Base-by-base conservation (phyloP, 2,888 invertebrate genomes). In the Caenorhabditis uteleia region DNA sequence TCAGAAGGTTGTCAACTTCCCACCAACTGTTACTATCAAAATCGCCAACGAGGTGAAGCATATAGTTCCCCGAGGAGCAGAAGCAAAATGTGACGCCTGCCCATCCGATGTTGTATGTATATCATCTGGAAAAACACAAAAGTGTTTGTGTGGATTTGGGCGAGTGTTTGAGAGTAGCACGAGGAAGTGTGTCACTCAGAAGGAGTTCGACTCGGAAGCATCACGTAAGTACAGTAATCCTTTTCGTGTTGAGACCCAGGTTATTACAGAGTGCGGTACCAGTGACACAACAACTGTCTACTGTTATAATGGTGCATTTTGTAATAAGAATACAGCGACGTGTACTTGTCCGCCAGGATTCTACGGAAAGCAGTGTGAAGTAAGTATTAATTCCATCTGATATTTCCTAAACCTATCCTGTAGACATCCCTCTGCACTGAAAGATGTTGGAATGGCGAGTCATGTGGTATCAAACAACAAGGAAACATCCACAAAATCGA, bases 311-410 rank as follows among this genome's bases (percentile, higher is more conserved):
- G 43, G 51, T 12, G 61, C 61, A 1, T 18, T 8, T 1, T 61
- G 61, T 23, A 33, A 50, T 36, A 18, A 39, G 21, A 1, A 10
- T 2, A 26, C 10, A 39, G 55, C 54, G 8, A 39, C 14, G 18
- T 61, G 61, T 23, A 27, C 42, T 12, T 61, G 61, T 50, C 34
- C 18, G 20, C 46, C 50, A 10, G 61, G 61, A 31, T 61, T 61
- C 38, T 55, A 56, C 31, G 61, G 61, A 31, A 40, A 47, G 14
- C 55, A 55, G n/a, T 61, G 61, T 27, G 61, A 61, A 34, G 59
- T 59, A 8, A 45, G 48, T 27, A n/a, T n/a, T n/a, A n/a, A n/a
- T n/a, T n/a, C n/a, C n/a, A n/a, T n/a, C n/a, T n/a, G n/a, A n/a
- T n/a, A n/a, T n/a, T n/a, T n/a, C n/a, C n/a, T n/a, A n/a, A n/a